A percentile compares a stretch with the other conserved stretches of the same genome.
phyloP scores from a whole-genome alignment of 53 echinoderm and acorn worm genomes.

The Luidia sarsii region DNA sequence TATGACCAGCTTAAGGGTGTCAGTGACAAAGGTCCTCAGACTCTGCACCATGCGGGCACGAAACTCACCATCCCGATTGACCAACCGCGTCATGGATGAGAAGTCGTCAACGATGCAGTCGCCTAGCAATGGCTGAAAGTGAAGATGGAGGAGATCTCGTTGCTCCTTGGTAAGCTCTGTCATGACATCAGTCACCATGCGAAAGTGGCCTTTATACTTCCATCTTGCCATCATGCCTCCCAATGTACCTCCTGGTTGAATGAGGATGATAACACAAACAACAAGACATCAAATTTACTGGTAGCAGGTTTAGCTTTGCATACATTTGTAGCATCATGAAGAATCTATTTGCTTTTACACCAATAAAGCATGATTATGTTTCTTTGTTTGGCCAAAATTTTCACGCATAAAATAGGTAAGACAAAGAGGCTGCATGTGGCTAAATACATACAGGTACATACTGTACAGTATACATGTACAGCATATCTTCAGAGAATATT shows the following conservation, averaged over 20 bases:
- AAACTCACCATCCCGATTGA: conserved; percentile 84
- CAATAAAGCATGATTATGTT: neutral
- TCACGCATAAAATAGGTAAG: too few species aligned
- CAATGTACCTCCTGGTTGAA: conserved; percentile 65
- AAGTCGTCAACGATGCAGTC: conserved; percentile 74
- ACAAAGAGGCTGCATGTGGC: too few species aligned
- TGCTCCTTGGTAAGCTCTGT: conserved; percentile 75
- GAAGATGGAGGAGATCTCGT: conserved; percentile 66
- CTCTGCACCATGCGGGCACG: conserved; percentile 74
- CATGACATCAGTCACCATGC: conserved; percentile 72
- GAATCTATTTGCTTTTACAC: too few species aligned
- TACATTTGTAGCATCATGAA: too few species aligned
- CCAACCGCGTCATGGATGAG: conserved; percentile 61
- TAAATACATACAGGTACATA: too few species aligned
- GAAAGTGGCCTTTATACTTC: conserved; percentile 76
- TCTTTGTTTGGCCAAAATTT: too few species aligned
- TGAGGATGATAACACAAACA: conserved; percentile 18
- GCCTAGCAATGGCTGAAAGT: conserved; percentile 61
- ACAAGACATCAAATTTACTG: neutral
- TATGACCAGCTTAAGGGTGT: conserved; percentile 70
- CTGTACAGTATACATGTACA: too few species aligned
- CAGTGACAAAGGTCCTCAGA: conserved; percentile 70
- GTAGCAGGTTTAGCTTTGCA: too few species aligned
- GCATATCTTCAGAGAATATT: too few species aligned
- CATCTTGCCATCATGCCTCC: conserved; percentile 83